These are phyloP conservation scores for Aphaenogaster floridana DNA, from an alignment of 1,140 invertebrate species.

Conservation along the genomic window DNA sequence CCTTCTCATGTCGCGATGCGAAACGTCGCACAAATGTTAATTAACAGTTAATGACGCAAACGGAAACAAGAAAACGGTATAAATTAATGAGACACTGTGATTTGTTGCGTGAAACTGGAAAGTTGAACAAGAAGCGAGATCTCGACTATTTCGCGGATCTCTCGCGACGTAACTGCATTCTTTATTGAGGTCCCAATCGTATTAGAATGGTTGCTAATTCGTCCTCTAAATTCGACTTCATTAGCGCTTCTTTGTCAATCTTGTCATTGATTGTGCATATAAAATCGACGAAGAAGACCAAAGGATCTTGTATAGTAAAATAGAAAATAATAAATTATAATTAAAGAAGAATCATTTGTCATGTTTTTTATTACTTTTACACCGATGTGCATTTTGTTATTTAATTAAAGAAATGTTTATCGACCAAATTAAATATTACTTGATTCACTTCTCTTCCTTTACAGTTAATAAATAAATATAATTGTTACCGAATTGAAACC, in stretches of 20 bases:
- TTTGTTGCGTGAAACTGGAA: background rate
- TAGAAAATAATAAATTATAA: conserved; percentile 6
- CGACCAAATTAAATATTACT: background rate
- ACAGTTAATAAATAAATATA: background rate
- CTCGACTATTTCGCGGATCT: background rate
- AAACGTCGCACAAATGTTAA: background rate
- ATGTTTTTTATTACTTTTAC: background rate
- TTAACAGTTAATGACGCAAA: background rate
- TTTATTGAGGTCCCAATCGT: conserved; percentile 43
- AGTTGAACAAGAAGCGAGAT: background rate
- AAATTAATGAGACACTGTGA: background rate
- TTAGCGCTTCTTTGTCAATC: conserved; percentile 45
- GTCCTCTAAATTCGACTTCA: conserved; percentile 60
- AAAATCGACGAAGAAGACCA: background rate
- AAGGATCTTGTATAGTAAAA: conserved; percentile 15
- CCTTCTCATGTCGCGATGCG: conserved; percentile 6
- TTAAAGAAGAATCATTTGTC: background rate
- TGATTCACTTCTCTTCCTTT: background rate
- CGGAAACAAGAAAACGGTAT: background rate
- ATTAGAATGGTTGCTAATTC: conserved; percentile 63
- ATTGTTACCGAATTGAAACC: background rate
- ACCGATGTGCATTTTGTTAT: background rate
- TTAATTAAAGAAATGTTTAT: background rate
- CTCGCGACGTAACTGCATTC: conserved; percentile 39
- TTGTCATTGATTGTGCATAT: background rate